phyloP scores from a whole-genome alignment of 2,888 invertebrate species.

The Helicoverpa assulta region DNA sequence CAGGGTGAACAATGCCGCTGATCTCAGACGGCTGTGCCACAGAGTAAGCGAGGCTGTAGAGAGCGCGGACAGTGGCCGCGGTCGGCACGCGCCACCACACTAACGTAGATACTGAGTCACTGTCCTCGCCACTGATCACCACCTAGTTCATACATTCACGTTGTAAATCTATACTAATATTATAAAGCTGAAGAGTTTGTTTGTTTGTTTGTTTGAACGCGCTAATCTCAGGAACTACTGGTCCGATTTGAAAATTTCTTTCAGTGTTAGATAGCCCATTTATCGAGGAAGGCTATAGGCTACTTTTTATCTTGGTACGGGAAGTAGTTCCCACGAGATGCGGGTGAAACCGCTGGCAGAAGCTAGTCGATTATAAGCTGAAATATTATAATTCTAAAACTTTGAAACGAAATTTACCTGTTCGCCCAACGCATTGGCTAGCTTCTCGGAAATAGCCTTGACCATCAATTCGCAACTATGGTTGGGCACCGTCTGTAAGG shows the following conservation, averaged over 20 bases:
- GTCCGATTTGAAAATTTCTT: too few species aligned
- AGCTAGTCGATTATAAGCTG: too few species aligned
- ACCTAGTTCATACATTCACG: slow-evolving; percentile 71
- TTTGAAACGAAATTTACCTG: slow-evolving; percentile 87
- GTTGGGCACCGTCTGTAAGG: slow-evolving; percentile 95
- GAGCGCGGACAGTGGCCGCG: slow-evolving; percentile 83
- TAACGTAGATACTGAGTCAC: slow-evolving; percentile 81
- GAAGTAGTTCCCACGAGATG: too few species aligned
- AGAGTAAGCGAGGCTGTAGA: slow-evolving; percentile 82
- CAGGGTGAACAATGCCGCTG: slow-evolving; percentile 90
- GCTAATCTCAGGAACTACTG: too few species aligned
- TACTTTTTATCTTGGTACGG: too few species aligned
- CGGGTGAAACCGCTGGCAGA: too few species aligned
- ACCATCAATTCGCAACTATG: slow-evolving; percentile 95
- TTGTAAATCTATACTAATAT: too few species aligned
- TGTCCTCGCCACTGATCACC: slow-evolving; percentile 80
- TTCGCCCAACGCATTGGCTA: slow-evolving; percentile 95
- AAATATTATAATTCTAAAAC: too few species aligned
- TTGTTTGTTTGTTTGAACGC: too few species aligned
- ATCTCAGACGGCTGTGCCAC: slow-evolving; percentile 80
- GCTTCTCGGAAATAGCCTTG: slow-evolving; percentile 94
- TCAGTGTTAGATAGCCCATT: too few species aligned
- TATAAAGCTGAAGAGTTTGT: too few species aligned
- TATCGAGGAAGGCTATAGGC: too few species aligned
- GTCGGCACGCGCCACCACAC: slow-evolving; percentile 87